Base-by-base conservation (phyloP, 92 coral and sea anemone species). In the Phenganax subtilis region DNA sequence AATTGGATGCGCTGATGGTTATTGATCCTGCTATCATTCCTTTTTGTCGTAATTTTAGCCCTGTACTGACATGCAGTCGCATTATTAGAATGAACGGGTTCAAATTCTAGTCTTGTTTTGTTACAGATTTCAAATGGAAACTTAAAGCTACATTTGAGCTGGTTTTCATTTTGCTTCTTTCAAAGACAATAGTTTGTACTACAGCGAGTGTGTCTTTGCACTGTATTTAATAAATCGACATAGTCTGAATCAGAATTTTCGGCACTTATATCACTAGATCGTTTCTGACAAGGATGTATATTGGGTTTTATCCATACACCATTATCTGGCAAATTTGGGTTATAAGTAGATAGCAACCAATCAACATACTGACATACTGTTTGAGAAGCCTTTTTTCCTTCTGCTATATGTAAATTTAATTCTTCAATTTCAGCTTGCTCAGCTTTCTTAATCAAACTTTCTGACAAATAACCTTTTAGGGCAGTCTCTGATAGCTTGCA, bases 241-340 rank as follows among this genome's bases (percentile, higher is more conserved):
- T 37, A 37, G 65, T 7, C 65, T 59, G 15, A 20, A 14, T 59
- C 65, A 14, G 16, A 59, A 12, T 59, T 0, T 59, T 14, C 15
- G 16, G 55, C 75, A 71, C 51, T 71, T 7, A 70, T 70, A 20
- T 90, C 87, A 60, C 80, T 77, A 81, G 76, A 83, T 12, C 12
- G 72, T 82, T 71, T 85, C 79, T 86, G 87, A 61, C 91, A 90
- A 68, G 91, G 91, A 83, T 91, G 91, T 64, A 82, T 58, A 56
- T 83, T 80, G 75, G 96, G 91, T 62, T 88, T 90, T 51, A 80
- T 69, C 94, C 91, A 90, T 20, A 51, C 9, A n/a, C 88, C 89
- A 71, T 82, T 58, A 10, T 87, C 88, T 81, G 90, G 92, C 56
- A 88, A 88, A 15, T 81, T 66, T 81, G 94, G 90, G 83, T 90